Conservation (phyloP, 1,140 invertebrate species). For the Drosophila dunni region DNA sequence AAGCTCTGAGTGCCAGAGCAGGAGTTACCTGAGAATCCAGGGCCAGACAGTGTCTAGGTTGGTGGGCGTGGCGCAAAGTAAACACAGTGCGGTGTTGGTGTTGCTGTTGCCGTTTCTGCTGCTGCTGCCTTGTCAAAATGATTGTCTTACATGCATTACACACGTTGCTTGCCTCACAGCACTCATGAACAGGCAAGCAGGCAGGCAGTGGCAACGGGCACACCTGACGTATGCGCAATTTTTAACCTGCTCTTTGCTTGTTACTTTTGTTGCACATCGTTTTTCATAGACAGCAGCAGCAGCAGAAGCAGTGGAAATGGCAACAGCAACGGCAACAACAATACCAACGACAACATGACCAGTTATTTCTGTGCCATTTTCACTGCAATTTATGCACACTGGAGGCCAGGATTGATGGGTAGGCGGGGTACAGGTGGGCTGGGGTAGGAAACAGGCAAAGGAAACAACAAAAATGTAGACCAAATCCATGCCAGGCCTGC, state of each 20-base stretch:
- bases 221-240: conserved; percentile 80
- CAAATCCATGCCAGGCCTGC: conserved; percentile 63
- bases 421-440: not conserved
- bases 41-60: conserved; percentile 37
- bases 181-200: not conserved
- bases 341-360: conserved; percentile 22
- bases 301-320: conserved; percentile 21
- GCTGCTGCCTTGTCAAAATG: conserved; percentile 73
- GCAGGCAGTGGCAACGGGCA: conserved; percentile 16
- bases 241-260: conserved; percentile 61
- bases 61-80: conserved; percentile 41
- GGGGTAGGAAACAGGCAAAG: not conserved
- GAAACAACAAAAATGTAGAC: conserved; percentile 48
- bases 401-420: not conserved
- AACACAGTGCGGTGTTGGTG: conserved; percentile 34
- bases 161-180: conserved; percentile 42
- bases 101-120: conserved; percentile 20
- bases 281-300: conserved; percentile 73
- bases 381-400: conserved; percentile 80
- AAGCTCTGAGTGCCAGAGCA: conserved; percentile 25
- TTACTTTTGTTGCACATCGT: conserved; percentile 78
- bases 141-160: conserved; percentile 81
- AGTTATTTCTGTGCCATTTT: conserved; percentile 69
- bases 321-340: conserved; percentile 56
- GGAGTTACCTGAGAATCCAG: conserved; percentile 6